phyloP scores from a whole-genome alignment of 2,888 invertebrate species.

The Drosophila anomalata region DNA sequence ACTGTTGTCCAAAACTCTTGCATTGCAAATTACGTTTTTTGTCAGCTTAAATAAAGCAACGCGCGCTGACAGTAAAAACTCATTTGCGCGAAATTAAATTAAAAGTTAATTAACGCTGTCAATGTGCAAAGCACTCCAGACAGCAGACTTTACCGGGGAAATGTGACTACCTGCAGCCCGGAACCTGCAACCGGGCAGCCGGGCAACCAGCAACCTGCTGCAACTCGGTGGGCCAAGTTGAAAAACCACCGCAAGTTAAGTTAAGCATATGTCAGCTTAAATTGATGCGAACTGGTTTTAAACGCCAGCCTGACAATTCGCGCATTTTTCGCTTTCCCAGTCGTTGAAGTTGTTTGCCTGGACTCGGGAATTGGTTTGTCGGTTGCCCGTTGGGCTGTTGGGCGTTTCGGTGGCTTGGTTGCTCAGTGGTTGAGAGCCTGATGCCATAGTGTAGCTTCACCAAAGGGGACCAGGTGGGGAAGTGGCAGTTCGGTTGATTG shows the following conservation, averaged over 20 bases:
- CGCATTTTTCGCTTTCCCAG: constrained; percentile 13
- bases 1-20: constrained; percentile 40
- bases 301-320: constrained; percentile 69
- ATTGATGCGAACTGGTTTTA: constrained; percentile 79
- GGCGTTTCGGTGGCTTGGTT: not conserved
- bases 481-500: constrained; percentile 37
- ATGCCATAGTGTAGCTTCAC: not conserved
- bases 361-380: constrained; percentile 50
- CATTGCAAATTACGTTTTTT: constrained; percentile 60
- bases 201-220: constrained; percentile 34
- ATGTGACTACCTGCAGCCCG: constrained; percentile 1
- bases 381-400: constrained; percentile 15
- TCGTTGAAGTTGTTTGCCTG: constrained; percentile 46
- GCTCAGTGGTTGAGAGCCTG: not conserved
- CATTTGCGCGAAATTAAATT: constrained; percentile 81
- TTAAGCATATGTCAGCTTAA: constrained; percentile 77
- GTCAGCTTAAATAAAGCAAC: constrained; percentile 63
- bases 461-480: constrained; percentile 8
- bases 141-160: constrained; percentile 15
- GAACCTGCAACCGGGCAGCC: not conserved
- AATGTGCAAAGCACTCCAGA: constrained; percentile 80
- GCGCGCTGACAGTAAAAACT: constrained; percentile 81
- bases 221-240: constrained; percentile 71
- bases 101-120: constrained; percentile 81
- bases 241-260: constrained; percentile 78